A percentile compares a stretch with the other conserved stretches of the same genome.
These are phyloP conservation scores for Stomatorhinus ivindoensis DNA, from an alignment of 2,113 vertebrate species.

Conservation along the genomic window DNA sequence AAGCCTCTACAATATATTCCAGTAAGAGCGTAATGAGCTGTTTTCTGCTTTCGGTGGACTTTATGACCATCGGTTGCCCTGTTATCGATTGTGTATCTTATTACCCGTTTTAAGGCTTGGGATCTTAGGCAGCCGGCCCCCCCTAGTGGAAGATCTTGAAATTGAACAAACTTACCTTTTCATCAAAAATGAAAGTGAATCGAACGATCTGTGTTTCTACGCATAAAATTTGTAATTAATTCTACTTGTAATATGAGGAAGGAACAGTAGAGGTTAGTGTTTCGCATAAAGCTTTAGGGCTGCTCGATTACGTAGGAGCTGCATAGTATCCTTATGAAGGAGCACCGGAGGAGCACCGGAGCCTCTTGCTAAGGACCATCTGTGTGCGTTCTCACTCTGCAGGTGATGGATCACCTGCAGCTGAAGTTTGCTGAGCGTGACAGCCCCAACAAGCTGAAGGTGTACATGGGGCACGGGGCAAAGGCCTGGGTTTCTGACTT, in stretches of 20 bases:
- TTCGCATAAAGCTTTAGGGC: neutral
- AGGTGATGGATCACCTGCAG: conserved; percentile 74
- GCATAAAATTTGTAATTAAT: neutral
- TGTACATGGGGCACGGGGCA: conserved; percentile 75
- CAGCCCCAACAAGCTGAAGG: conserved; percentile 83
- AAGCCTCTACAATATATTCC: neutral
- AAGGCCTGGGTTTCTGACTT: conserved; percentile 96
- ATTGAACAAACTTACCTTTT: neutral
- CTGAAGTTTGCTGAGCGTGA: conserved; percentile 72
- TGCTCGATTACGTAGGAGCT: neutral
- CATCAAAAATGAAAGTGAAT: neutral
- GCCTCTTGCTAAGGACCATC: neutral
- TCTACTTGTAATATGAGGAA: neutral
- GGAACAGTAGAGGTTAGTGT: neutral
- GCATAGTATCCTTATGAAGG: neutral
- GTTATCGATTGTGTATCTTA: neutral
- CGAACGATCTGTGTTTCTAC: neutral
- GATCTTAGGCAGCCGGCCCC: neutral
- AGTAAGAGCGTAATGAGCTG: neutral
- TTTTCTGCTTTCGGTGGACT: neutral
- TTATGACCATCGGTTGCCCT: neutral
- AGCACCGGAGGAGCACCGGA: neutral
- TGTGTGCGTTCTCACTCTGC: conserved; percentile 4
- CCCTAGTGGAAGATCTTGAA: neutral
- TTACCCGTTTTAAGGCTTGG: neutral